Evolutionary conservation across 1,140 invertebrate genomes (phyloP).

Genomic region (Drosophila seguyi): DNA sequence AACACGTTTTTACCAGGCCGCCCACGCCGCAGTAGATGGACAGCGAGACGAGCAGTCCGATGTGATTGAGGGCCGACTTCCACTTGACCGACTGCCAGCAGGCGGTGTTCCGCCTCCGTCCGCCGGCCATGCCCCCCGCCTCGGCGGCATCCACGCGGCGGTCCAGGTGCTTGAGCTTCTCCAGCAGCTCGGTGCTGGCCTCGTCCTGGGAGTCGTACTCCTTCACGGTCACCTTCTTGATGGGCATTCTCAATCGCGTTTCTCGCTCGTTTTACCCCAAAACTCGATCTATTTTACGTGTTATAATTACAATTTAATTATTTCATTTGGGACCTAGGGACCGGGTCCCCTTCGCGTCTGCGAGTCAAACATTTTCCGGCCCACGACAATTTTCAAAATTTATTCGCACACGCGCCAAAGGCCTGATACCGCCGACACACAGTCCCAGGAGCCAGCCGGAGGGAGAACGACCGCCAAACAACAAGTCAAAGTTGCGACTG

Average conservation of each 20-base stretch:
- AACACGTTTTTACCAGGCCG: slow-evolving; percentile 88
- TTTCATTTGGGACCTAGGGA: slow-evolving; percentile 17
- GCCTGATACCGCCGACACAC: not conserved
- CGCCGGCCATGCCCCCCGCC: slow-evolving; percentile 43
- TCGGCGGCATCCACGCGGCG: slow-evolving; percentile 68
- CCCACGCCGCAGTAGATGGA: slow-evolving; percentile 91
- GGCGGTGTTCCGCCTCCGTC: slow-evolving; percentile 19
- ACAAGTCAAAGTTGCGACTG: slow-evolving; percentile 64
- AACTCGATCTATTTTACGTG: not conserved
- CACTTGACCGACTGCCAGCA: slow-evolving; percentile 82
- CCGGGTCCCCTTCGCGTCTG: slow-evolving; percentile 17
- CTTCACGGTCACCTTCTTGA: slow-evolving; percentile 51
- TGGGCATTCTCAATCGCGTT: slow-evolving; percentile 18
- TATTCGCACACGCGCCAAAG: slow-evolving; percentile 37
- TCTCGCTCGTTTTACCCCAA: not conserved
- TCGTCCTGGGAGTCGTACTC: slow-evolving; percentile 80
- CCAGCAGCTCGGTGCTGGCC: slow-evolving; percentile 78
- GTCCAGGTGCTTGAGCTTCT: slow-evolving; percentile 83
- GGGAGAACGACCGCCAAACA: slow-evolving; percentile 46
- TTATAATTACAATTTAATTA: not conserved
- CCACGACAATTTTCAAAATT: slow-evolving; percentile 23
- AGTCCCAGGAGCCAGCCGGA: slow-evolving; percentile 9
- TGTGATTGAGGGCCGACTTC: slow-evolving; percentile 89
- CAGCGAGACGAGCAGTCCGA: slow-evolving; percentile 89
- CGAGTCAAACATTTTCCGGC: slow-evolving; percentile 16